Base-by-base conservation (phyloP, 2,797 vertebrate genomes). In the Manis pentadactyla region DNA sequence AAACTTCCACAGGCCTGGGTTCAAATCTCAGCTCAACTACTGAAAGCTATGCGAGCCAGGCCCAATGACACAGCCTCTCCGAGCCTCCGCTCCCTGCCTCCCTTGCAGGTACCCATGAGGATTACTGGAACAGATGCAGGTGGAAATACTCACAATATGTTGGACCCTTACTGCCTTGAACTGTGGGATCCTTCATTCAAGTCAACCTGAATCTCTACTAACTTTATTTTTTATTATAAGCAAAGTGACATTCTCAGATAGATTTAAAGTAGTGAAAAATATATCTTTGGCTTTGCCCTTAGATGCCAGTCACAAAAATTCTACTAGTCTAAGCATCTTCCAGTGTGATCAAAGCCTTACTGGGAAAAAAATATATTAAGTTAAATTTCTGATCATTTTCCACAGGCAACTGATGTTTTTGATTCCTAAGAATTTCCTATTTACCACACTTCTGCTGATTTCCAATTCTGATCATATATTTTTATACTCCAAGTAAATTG, bases 371-470 rank as follows among this genome's bases (percentile, higher is more conserved):
- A 69, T 9, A 90, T 42, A 82, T 63, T 73, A 29, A 95, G 29
- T 77, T 87, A 79, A 89, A 85, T 90, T 75, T 90, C 68, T 94
- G 66, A 34, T 92, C 55, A 31, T 93, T 64, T 90, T 81, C n/a
- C 73, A 79, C 31, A 57, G 7, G 42, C 66, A 92, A 88, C 0
- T 57, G 61, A 82, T 68, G 53, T 78, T 73, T 78, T 75, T 37
- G 90, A 90, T 75, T 29, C 23, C 31, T 39, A 90, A 93, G 69
- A 92, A 93, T 88, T 94, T 93, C 90, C 78, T 84, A 79, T n/a
- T 31, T 46, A 34, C 57, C 12, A 79, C 37, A 84, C 13, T 55
- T 87, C 59, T 74, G 64, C 84, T 61, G 19, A 42, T 71, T 96
- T 87, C 75, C 27, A 96, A 51, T 81, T 87, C 75, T 90, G 81